Evolutionary conservation across 2,797 vertebrate species (phyloP).

Genomic region (Pantherophis vulpinus): DNA sequence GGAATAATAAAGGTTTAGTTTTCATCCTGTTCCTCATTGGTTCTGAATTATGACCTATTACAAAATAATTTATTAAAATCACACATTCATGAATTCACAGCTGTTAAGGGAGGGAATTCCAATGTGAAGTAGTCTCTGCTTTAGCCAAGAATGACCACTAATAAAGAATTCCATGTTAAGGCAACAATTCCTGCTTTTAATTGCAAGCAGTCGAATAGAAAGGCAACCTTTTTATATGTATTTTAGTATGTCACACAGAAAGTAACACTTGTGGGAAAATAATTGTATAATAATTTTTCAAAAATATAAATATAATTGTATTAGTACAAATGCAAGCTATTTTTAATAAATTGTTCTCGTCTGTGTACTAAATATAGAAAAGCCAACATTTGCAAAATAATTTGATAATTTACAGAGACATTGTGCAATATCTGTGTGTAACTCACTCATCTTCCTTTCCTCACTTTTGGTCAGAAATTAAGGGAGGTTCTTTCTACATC

Average conservation of each 20-base stretch:
- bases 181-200: background rate
- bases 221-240: background rate
- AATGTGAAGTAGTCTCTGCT: background rate
- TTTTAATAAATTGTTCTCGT: conserved; percentile 33
- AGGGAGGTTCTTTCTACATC: conserved; percentile 52
- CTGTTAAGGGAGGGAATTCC: background rate
- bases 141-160: background rate
- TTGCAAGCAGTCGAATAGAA: background rate
- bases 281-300: conserved; percentile 41
- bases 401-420: conserved; percentile 44
- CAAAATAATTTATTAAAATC: background rate
- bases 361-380: conserved; percentile 53
- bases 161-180: background rate
- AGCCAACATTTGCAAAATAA: background rate
- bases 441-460: background rate
- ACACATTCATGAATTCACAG: background rate
- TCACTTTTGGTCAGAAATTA: conserved; percentile 54
- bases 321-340: background rate
- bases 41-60: conserved; percentile 12
- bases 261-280: conserved; percentile 49
- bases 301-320: conserved; percentile 55
- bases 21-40: background rate
- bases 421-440: conserved; percentile 58
- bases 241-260: background rate
- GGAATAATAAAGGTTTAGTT: background rate